Evolutionary conservation across 2,888 invertebrate genomes (phyloP).

Genomic region (Machimus rusticus): DNA sequence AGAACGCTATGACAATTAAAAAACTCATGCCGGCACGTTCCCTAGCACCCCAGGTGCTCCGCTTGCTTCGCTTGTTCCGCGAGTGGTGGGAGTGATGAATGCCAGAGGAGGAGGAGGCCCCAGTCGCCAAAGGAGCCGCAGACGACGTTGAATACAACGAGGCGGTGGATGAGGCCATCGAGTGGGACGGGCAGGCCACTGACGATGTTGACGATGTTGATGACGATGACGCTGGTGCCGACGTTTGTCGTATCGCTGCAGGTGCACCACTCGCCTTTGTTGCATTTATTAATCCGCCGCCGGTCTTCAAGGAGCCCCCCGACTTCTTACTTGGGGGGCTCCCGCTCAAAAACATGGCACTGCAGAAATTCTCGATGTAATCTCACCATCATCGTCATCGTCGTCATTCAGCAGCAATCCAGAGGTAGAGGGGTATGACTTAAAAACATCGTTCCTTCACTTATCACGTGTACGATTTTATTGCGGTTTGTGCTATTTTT

Average conservation of each 20-base stretch:
- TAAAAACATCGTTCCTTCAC: neutral
- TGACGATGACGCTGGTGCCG: neutral
- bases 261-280: neutral
- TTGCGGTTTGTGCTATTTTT: neutral
- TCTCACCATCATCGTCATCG: neutral
- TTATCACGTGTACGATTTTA: neutral
- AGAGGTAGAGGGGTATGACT: neutral
- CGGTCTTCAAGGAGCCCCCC: slow-evolving; percentile 57
- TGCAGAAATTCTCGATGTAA: neutral
- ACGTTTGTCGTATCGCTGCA: neutral
- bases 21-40: slow-evolving; percentile 89
- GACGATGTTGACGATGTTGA: neutral
- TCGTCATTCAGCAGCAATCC: neutral
- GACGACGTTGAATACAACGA: slow-evolving; percentile 22
- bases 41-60: slow-evolving; percentile 63
- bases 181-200: slow-evolving; percentile 1
- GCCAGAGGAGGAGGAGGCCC: neutral
- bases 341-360: slow-evolving; percentile 56
- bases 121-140: neutral
- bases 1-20: slow-evolving; percentile 89
- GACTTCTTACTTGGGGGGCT: slow-evolving; percentile 58
- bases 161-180: slow-evolving; percentile 5
- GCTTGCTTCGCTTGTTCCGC: slow-evolving; percentile 58
- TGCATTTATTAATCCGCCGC: slow-evolving; percentile 37
- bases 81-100: neutral